Conservation (phyloP, 2,888 invertebrate species). For the Drosophila limbata region DNA sequence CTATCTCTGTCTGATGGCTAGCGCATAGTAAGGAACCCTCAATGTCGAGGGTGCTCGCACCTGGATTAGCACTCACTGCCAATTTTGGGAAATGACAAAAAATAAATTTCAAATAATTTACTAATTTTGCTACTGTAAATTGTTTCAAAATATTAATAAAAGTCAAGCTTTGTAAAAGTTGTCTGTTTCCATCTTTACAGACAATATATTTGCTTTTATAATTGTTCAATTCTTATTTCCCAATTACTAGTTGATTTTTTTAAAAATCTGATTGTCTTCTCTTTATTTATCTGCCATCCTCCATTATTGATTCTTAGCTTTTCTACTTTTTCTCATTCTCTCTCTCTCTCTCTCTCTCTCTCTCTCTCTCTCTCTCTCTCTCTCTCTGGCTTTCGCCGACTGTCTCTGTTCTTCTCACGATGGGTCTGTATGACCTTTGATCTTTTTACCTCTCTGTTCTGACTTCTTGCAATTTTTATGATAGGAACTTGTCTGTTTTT, state of each 20-base stretch:
- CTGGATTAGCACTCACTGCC: slow-evolving; percentile 21
- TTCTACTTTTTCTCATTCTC: too few relatives aligned
- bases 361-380: too few relatives aligned
- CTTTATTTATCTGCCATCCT: too few relatives aligned
- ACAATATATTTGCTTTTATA: background rate
- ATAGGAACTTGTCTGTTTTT: too few relatives aligned
- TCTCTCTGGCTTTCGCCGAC: too few relatives aligned
- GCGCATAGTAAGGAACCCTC: slow-evolving; percentile 35
- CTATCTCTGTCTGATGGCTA: slow-evolving; percentile 12
- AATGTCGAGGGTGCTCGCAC: slow-evolving; percentile 15
- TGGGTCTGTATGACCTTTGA: too few relatives aligned
- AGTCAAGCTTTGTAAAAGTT: slow-evolving; percentile 4
- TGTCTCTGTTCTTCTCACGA: too few relatives aligned
- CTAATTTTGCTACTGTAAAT: slow-evolving; percentile 36
- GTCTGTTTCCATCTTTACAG: background rate
- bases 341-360: too few relatives aligned
- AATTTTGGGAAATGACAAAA: slow-evolving; percentile 22
- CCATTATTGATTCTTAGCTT: too few relatives aligned
- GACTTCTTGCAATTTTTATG: too few relatives aligned
- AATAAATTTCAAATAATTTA: slow-evolving; percentile 8
- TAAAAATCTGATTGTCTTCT: too few relatives aligned
- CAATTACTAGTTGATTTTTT: background rate
- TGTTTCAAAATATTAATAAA: slow-evolving; percentile 25
- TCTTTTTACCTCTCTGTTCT: too few relatives aligned
- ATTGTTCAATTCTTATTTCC: background rate